Conservation (phyloP, 2,888 invertebrate species). For the Chalcis sispes region DNA sequence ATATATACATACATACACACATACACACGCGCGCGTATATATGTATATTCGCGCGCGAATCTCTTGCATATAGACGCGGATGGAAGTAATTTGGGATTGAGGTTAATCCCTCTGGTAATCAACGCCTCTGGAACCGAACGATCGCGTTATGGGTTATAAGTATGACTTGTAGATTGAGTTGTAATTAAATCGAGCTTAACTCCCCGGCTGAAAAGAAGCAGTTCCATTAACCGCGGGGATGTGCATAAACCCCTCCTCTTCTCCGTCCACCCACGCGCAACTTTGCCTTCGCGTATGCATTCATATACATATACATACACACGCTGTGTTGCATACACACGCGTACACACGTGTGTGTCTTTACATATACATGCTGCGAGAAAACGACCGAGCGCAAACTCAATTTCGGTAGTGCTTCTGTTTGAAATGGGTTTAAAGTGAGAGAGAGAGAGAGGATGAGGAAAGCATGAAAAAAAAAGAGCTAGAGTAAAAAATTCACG, state of each 20-base stretch:
- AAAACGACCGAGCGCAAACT: too few relatives aligned
- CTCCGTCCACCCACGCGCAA: too few relatives aligned
- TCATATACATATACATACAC: too few relatives aligned
- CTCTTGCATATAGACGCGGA: constrained; percentile 15
- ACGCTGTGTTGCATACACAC: too few relatives aligned
- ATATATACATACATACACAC: neutral
- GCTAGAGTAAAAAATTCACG: too few relatives aligned
- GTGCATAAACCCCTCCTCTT: neutral
- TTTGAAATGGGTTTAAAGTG: too few relatives aligned
- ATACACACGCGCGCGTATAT: neutral
- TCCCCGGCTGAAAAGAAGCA: constrained; percentile 45
- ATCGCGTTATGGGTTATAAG: constrained; percentile 47
- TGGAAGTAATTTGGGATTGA: constrained; percentile 58
- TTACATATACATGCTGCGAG: too few relatives aligned
- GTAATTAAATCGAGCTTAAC: constrained; percentile 58
- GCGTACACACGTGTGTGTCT: too few relatives aligned
- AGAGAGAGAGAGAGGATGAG: too few relatives aligned
- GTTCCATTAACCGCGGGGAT: constrained; percentile 38
- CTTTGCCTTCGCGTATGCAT: too few relatives aligned
- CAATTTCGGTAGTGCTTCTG: too few relatives aligned
- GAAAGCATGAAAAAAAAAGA: too few relatives aligned
- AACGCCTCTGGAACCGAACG: constrained; percentile 53
- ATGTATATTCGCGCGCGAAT: neutral
- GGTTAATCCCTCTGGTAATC: constrained; percentile 59
- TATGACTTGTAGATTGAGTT: constrained; percentile 57